These are phyloP conservation scores for Trachymyrmex cornetzi DNA, from an alignment of 1,140 invertebrate genomes.

Conservation along the genomic window DNA sequence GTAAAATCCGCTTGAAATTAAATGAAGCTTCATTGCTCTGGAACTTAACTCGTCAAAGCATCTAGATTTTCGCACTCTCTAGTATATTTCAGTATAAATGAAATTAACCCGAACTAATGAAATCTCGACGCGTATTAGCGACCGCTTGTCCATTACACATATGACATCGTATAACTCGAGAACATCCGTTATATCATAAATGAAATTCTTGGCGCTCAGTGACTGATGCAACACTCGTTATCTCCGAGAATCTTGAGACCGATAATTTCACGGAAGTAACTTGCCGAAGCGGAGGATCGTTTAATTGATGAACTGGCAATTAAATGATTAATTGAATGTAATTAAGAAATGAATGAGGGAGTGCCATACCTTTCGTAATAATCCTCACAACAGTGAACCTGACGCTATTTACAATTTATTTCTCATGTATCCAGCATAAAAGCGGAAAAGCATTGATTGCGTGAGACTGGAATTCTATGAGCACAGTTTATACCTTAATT, in stretches of 20 bases:
- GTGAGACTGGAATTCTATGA: background rate
- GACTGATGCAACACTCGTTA: background rate
- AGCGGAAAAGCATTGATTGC: constrained; percentile 55
- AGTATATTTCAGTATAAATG: background rate
- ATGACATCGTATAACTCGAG: background rate
- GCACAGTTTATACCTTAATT: constrained; percentile 25
- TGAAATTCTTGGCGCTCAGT: constrained; percentile 11
- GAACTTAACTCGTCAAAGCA: background rate
- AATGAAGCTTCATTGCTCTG: constrained; percentile 14
- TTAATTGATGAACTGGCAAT: constrained; percentile 72
- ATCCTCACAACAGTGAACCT: constrained; percentile 77
- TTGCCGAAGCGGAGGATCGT: constrained; percentile 26
- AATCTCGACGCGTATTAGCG: constrained; percentile 12
- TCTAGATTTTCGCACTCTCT: background rate
- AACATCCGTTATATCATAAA: background rate
- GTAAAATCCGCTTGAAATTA: constrained; percentile 25
- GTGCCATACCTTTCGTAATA: constrained; percentile 71
- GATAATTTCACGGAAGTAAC: constrained; percentile 38
- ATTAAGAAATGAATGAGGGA: constrained; percentile 61
- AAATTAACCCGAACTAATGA: constrained; percentile 25
- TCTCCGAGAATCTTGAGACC: constrained; percentile 25
- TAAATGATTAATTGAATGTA: constrained; percentile 76
- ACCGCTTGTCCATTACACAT: background rate
- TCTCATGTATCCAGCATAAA: constrained; percentile 53
- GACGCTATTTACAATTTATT: constrained; percentile 61